Base-by-base conservation (phyloP, 2,888 invertebrate genomes). In the Hypomecis atomaria region DNA sequence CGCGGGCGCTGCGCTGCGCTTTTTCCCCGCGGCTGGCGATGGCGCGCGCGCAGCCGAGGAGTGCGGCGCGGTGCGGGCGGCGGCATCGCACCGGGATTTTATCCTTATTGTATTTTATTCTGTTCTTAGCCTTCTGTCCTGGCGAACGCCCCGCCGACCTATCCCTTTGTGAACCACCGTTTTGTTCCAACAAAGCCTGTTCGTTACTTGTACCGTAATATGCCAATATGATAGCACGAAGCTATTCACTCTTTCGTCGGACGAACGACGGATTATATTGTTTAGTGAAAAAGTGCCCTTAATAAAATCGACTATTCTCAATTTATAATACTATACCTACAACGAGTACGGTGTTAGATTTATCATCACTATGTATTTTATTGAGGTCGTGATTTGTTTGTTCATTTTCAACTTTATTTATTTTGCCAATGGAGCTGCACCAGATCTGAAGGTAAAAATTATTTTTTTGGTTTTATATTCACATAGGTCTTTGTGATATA, bases 31-130 rank as follows among this genome's bases (percentile, higher is more conserved):
- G 53, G 57, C 50, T 43, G 50, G 60, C 58, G 59, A 44, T 59
- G 57, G 65, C 59, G 63, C 65, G 48, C 80, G 67, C 76, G 76
- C 70, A 56, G 72, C 73, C 66, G 70, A 70, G 71, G 61, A 40
- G 63, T 62, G 76, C 77, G 82, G 72, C 74, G 71, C 71, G 69
- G 72, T 71, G 71, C 70, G 69, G 71, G 74, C 77, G 76, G 71
- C 67, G 72, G 74, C 71, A 63, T 65, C 78, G 75, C 78, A 83
- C 79, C 83, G 84, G 84, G 83, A 83, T 82, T 81, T 85, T 84
- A 84, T 87, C 86, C 85, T 86, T 86, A 82, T 84, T 89, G 84
- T 86, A 84, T 86, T 87, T 88, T 91, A 90, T 88, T 91, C 88
- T 79, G 86, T 85, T 85, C 84, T 81, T 83, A 83, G 85, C 87